These are phyloP conservation scores for Poeciliopsis turneri DNA, from an alignment of 2,797 vertebrate species.

Conservation along the genomic window DNA sequence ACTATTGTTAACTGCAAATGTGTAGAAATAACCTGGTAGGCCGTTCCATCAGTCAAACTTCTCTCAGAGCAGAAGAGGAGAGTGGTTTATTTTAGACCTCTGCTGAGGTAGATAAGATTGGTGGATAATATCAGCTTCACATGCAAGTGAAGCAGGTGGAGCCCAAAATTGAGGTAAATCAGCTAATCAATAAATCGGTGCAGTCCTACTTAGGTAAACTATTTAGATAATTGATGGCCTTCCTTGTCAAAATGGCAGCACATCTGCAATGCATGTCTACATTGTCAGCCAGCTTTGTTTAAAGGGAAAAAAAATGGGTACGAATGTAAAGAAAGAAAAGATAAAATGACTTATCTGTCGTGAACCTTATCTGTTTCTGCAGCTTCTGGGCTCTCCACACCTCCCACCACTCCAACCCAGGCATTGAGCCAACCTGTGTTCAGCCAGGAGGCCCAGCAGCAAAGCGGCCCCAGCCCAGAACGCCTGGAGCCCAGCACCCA, in stretches of 20 bases:
- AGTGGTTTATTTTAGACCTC: no score
- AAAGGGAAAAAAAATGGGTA: constrained; percentile 5
- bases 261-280: constrained; percentile 12
- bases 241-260: background rate
- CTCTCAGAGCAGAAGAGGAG: no score
- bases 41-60: no score
- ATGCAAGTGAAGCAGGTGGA: no score
- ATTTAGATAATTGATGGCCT: background rate
- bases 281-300: constrained; percentile 17
- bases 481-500: constrained; percentile 82
- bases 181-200: no score
- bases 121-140: no score
- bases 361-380: constrained; percentile 39
- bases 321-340: constrained; percentile 16
- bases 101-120: no score
- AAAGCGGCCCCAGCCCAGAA: constrained; percentile 83
- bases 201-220: background rate
- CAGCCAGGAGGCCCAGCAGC: constrained; percentile 87
- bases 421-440: constrained; percentile 88
- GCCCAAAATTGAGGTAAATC: no score
- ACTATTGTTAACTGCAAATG: no score
- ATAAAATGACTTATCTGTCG: constrained; percentile 18
- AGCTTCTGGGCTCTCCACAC: constrained; percentile 91
- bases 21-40: no score
- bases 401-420: constrained; percentile 92